Base-by-base conservation (phyloP, 1,140 invertebrate species). In the Pogonognathellus flavescens region DNA sequence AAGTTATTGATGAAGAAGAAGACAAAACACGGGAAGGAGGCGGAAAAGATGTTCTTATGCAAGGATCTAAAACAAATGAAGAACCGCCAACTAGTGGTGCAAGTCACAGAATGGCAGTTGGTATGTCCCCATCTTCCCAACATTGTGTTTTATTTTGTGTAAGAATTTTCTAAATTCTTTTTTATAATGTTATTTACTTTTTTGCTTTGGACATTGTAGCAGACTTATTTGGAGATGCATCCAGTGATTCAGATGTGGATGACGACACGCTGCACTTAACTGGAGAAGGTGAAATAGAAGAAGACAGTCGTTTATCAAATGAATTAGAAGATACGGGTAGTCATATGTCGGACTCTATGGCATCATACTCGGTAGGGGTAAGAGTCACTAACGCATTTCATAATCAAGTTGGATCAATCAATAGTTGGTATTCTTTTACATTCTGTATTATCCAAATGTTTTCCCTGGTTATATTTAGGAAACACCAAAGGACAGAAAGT, bases 1-100 rank as follows among this genome's bases (percentile, higher is more conserved):
- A 99, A 91, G 94, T 99, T 0, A 95, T 98, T 52, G 96, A 95
- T 88, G 96, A 98, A 90, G 95, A 96, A 88, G 95, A 96, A 85
- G 90, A 91, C 62, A 90, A 91, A 80, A 89, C 85, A 31, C 89
- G 90, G 66, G 88, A 89, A 62, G 89, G 85, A n/a, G 87, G 86
- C 20, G 87, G 87, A 62, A 86, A 80, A 87, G 87, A 70, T 86
- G 89, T 83, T 83, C 86, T 84, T 83, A 89, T 88, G 87, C 62
- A 89, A 84, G 87, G 87, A 10, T 88, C 86, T 1, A 60, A 86
- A 82, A 89, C 85, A 20, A 86, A 87, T 53, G 89, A 85, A 57
- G 50, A 87, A 25, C 88, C 85, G 16, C 88, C 85, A 14, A 83
- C 84, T 50, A 50, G 57, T 83, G 53, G 72, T 62, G 80, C 86